phyloP scores from a whole-genome alignment of 2,888 invertebrate genomes.

The Athalia circularis region DNA sequence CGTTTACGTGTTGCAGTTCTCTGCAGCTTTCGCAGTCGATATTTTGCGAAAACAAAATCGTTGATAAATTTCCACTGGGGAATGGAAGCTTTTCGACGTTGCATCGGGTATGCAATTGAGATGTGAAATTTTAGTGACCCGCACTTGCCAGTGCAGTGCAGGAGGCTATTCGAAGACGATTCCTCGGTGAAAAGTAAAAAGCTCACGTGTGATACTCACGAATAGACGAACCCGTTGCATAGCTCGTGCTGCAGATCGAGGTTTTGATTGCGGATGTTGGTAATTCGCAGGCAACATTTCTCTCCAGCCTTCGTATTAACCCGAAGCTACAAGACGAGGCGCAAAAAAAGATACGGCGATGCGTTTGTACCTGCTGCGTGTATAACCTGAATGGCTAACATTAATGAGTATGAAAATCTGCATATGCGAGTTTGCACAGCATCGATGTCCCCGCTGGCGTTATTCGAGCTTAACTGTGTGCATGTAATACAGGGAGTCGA shows the following conservation, averaged over 20 bases:
- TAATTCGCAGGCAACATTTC: conserved; percentile 10
- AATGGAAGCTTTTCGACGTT: too few relatives aligned
- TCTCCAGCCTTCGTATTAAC: neutral
- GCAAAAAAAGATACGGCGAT: neutral
- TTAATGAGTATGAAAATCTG: conserved; percentile 54
- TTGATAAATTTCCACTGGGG: conserved; percentile 56
- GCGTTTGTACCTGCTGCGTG: neutral
- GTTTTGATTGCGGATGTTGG: conserved; percentile 7
- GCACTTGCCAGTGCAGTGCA: conserved; percentile 7
- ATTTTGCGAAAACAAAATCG: conserved; percentile 53
- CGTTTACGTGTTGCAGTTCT: conserved; percentile 60
- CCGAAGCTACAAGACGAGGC: neutral
- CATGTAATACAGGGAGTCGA: conserved; percentile 19
- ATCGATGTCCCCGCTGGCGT: conserved; percentile 46
- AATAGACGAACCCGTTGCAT: conserved; percentile 17
- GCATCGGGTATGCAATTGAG: too few relatives aligned
- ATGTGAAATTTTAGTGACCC: neutral
- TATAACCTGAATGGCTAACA: conserved; percentile 52
- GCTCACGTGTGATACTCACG: too few relatives aligned
- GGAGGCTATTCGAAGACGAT: neutral
- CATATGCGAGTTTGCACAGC: conserved; percentile 43
- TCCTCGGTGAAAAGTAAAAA: too few relatives aligned
- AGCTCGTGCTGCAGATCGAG: too few relatives aligned
- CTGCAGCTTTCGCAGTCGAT: conserved; percentile 72
- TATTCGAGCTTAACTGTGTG: conserved; percentile 19